These are phyloP conservation scores for Synergus umbraculus DNA, from an alignment of 2,888 invertebrate species.

Conservation along the genomic window DNA sequence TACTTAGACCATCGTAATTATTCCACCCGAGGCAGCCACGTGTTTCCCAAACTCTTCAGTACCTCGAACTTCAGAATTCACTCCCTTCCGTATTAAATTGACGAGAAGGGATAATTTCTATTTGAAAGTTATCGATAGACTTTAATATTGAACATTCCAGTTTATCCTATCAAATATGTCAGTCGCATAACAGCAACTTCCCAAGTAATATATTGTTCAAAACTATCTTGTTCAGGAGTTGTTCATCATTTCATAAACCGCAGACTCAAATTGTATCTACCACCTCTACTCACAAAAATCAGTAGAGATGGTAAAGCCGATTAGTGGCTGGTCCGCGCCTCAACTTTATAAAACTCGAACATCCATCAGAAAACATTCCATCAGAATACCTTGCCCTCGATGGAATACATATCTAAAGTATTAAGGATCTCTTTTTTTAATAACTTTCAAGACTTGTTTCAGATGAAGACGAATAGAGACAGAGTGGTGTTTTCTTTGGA, in stretches of 20 bases:
- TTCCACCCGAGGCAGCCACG: slow-evolving; percentile 60
- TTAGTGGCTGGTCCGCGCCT: not conserved
- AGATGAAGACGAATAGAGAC: slow-evolving; percentile 59
- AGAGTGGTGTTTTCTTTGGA: slow-evolving; percentile 69
- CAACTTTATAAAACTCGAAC: not conserved
- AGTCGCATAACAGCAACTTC: not conserved
- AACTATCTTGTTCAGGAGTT: not conserved
- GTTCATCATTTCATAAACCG: too few species aligned
- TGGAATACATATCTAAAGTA: not conserved
- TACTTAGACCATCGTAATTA: slow-evolving; percentile 61
- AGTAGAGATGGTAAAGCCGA: not conserved
- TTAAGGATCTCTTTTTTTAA: not conserved
- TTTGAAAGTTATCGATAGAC: slow-evolving; percentile 30
- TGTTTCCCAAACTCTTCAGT: slow-evolving; percentile 45
- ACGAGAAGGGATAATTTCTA: slow-evolving; percentile 28
- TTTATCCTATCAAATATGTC: slow-evolving; percentile 8
- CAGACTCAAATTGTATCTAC: not conserved
- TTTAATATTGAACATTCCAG: slow-evolving; percentile 37
- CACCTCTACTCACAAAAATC: too few species aligned
- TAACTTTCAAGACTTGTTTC: slow-evolving; percentile 53
- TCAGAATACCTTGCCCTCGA: too few species aligned
- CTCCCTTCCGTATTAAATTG: slow-evolving; percentile 39
- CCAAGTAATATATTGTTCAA: not conserved
- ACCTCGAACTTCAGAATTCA: slow-evolving; percentile 46
- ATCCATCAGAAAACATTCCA: too few species aligned